A percentile compares a stretch with the other conserved stretches of the same genome.
Evolutionary conservation across 2,888 invertebrate species (phyloP).

Genomic region (Bursaphelenchus okinawaensis): DNA sequence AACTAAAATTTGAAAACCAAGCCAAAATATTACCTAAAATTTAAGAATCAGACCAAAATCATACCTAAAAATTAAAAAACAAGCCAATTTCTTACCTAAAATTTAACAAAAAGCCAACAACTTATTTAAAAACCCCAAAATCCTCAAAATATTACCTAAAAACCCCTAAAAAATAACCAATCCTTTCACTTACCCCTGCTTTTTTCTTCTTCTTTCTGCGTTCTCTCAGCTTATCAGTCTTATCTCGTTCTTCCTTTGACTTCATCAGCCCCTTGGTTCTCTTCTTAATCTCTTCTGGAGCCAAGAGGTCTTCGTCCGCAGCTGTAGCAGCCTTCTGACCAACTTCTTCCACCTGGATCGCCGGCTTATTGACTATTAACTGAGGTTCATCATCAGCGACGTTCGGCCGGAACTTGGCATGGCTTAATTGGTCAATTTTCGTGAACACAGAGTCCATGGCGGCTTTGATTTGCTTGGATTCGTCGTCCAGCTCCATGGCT

Average conservation of each 20-base stretch:
- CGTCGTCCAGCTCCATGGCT: conserved; percentile 65
- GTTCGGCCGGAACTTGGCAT: conserved; percentile 83
- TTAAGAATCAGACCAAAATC: too few species aligned
- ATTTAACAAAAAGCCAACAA: too few species aligned
- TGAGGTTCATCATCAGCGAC: conserved; percentile 67
- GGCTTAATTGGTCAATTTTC: conserved; percentile 83
- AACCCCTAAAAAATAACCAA: background rate
- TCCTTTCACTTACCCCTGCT: conserved; percentile 62
- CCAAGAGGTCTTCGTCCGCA: conserved; percentile 38
- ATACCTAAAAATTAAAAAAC: too few species aligned
- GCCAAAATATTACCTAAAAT: too few species aligned
- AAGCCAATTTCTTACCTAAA: too few species aligned
- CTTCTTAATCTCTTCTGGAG: conserved; percentile 47
- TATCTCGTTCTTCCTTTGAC: conserved; percentile 74
- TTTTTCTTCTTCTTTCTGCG: conserved; percentile 77
- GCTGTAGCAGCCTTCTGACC: conserved; percentile 71
- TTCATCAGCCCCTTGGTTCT: conserved; percentile 62
- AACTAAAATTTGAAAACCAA: too few species aligned
- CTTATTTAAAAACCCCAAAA: too few species aligned
- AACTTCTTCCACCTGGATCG: conserved; percentile 88
- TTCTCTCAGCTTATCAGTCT: conserved; percentile 81
- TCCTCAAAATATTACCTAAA: too few species aligned
- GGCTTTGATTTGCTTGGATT: conserved; percentile 73
- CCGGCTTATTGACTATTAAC: conserved; percentile 82
- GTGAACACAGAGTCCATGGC: conserved; percentile 73